phyloP scores from a whole-genome alignment of 2,113 vertebrate species.

The Eurypyga helias region DNA sequence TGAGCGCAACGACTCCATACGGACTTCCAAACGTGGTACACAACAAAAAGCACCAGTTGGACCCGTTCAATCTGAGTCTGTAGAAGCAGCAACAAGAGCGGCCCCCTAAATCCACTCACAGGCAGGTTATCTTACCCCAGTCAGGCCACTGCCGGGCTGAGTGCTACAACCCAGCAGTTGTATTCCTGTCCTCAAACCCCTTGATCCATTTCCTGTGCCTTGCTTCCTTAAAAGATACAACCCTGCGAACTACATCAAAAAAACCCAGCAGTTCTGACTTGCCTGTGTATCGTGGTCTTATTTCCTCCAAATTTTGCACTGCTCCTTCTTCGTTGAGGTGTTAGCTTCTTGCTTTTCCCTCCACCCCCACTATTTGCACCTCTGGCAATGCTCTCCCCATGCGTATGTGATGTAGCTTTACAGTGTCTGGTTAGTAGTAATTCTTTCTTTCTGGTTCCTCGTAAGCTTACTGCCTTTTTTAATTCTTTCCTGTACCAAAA shows the following conservation, averaged over 20 bases:
- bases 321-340: not conserved
- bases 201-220: not conserved
- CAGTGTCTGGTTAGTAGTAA: not conserved
- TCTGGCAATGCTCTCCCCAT: not conserved
- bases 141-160: no score
- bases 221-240: not conserved
- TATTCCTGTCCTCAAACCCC: not conserved
- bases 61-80: not conserved
- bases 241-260: not conserved
- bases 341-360: not conserved
- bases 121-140: not conserved
- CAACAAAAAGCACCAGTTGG: not conserved
- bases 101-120: not conserved
- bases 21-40: not conserved
- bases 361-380: not conserved
- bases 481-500: not conserved
- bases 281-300: not conserved
- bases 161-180: not conserved
- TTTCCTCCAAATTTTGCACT: not conserved
- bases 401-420: not conserved
- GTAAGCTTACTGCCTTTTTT: not conserved
- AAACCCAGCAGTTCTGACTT: not conserved
- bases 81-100: not conserved
- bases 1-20: not conserved
- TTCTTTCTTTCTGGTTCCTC: not conserved